These are phyloP conservation scores for Actinemys pallida DNA, from an alignment of 2,113 vertebrate genomes.

Conservation along the genomic window DNA sequence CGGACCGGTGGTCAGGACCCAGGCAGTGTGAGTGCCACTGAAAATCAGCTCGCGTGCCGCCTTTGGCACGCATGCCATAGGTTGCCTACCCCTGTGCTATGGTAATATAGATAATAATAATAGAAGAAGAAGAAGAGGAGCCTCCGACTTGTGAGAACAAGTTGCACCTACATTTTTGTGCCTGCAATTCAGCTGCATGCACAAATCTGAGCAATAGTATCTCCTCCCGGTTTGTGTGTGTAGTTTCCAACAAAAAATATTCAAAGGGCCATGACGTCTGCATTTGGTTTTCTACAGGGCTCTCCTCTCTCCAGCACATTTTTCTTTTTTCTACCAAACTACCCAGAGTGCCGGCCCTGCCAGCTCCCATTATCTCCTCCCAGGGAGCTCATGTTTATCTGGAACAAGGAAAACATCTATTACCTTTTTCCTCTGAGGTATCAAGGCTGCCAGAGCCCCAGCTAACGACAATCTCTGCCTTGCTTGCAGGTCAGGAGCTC, in stretches of 20 bases:
- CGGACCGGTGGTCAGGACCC: no score
- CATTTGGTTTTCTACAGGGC: rapidly evolving
- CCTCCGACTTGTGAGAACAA: neutral
- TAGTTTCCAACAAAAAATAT: neutral
- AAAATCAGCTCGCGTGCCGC: no score
- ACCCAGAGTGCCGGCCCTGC: no score
- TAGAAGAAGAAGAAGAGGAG: no score
- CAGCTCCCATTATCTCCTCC: neutral
- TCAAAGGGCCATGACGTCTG: neutral
- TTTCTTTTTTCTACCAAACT: rapidly evolving
- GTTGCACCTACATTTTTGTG: neutral
- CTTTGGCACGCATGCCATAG: no score
- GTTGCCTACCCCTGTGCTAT: no score
- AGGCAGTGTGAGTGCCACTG: no score
- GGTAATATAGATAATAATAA: no score
- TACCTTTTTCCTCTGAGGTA: neutral
- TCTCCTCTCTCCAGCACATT: rapidly evolving
- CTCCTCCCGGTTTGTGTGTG: rapidly evolving
- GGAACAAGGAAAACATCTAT: neutral
- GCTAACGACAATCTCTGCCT: neutral
- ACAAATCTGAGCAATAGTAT: neutral
- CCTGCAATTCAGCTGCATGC: neutral
- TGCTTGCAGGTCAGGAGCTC: neutral
- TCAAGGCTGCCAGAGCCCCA: neutral
- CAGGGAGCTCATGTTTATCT: neutral